Base-by-base conservation (phyloP, 2,797 vertebrate species). In the Morus bassanus region DNA sequence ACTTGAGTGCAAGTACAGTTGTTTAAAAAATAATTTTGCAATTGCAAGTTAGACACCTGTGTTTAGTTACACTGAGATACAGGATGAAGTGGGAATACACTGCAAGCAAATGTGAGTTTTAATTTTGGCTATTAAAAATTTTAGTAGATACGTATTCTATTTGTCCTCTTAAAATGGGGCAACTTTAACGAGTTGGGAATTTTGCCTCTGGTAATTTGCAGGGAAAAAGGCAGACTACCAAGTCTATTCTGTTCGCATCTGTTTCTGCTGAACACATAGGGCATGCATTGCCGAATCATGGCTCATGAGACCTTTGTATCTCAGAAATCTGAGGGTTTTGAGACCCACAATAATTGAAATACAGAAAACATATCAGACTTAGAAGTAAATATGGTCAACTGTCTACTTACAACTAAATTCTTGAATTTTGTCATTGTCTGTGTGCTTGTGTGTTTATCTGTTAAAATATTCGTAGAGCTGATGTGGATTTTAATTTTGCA, bases 401-500 rank as follows among this genome's bases (percentile, higher is more conserved):
- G 4, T 19, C 7, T 76, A 4, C 19, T 65, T 69, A 45, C 2
- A 57, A 18, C 21, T 57, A 76, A 95, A 60, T 69, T 79, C 6
- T 59, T 74, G 19, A 79, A 25, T 64, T 86, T 43, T 77, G 25
- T 80, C 48, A 17, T 37, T 93, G 6, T 91, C 17, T 84, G n/a
- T 94, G 27, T 94, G 46, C 31, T 90, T 77, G 43, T 67, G 25
- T 84, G 84, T 88, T 85, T 80, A 28, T 59, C 76, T 92, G 10
- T 43, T 65, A 65, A 46, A 24, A n/a, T 88, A 78, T 96, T 94
- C 28, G 50, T 93, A 35, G 51, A 96, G 45, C 79, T 98, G 68
- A 96, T 96, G 53, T 80, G 30, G 64, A 45, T 97, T 83, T 96
- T 97, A 82, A 95, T 94, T 41, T 97, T 97, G 57, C 98, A 99